Evolutionary conservation across 92 coral and sea anemone genomes (phyloP).

Genomic region (Phenganax stokvisi): DNA sequence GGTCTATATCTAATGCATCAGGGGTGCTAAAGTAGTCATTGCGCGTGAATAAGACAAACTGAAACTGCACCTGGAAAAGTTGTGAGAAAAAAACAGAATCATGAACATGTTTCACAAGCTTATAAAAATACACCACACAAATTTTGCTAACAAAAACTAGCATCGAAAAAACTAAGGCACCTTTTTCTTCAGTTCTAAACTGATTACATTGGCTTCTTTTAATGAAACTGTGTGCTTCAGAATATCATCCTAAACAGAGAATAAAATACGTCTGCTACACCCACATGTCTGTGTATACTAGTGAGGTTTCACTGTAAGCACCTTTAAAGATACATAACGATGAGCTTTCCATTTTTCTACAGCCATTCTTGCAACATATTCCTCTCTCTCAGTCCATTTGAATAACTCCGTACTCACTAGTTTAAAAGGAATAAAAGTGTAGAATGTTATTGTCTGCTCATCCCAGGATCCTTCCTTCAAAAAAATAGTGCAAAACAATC

Average conservation of each 20-base stretch:
- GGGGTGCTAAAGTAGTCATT: constrained; percentile 79
- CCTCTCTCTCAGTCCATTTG: constrained; percentile 80
- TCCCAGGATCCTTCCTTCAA: too few relatives aligned
- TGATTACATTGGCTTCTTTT: constrained; percentile 94
- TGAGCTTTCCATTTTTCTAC: constrained; percentile 75
- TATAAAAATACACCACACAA: too few relatives aligned
- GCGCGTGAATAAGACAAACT: constrained; percentile 70
- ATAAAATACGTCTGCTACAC: neutral
- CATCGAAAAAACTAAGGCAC: constrained; percentile 36
- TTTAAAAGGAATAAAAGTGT: neutral
- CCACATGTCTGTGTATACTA: neutral
- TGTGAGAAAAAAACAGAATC: neutral
- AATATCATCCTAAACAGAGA: constrained; percentile 64
- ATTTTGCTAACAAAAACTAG: neutral
- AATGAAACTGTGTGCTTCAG: constrained; percentile 80
- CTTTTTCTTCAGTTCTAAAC: constrained; percentile 87
- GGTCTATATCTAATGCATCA: constrained; percentile 46
- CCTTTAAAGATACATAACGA: constrained; percentile 68
- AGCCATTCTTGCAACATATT: constrained; percentile 64
- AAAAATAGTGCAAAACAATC: neutral
- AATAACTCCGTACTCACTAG: constrained; percentile 55
- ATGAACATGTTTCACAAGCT: too few relatives aligned
- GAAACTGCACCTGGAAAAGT: constrained; percentile 74
- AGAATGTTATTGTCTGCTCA: too few relatives aligned
- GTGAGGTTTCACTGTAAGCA: constrained; percentile 9